These are phyloP conservation scores for Penaeus chinensis DNA, from an alignment of 1,140 invertebrate genomes.

Conservation along the genomic window DNA sequence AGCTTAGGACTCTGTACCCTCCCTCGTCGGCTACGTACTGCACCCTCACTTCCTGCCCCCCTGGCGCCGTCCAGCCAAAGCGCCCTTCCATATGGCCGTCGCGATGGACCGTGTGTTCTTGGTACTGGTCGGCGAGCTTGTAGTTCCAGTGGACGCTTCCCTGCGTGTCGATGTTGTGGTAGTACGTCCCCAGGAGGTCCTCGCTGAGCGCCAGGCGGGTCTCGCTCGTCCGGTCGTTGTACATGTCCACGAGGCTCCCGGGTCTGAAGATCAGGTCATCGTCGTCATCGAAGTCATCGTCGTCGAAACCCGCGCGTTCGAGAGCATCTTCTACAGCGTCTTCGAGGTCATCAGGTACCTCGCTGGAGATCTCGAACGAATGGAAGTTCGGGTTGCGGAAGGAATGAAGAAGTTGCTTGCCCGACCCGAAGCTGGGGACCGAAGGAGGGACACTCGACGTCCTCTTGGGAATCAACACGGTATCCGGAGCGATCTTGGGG, in stretches of 20 bases:
- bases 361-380: constrained; percentile 9
- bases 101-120: constrained; percentile 43
- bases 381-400: constrained; percentile 35
- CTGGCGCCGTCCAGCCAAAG: constrained; percentile 58
- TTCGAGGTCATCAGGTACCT: not conserved
- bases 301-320: not conserved
- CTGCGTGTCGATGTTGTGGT: constrained; percentile 55
- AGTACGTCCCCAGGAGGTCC: constrained; percentile 16
- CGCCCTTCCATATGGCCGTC: constrained; percentile 57
- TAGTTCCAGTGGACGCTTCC: constrained; percentile 60
- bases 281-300: constrained; percentile 23
- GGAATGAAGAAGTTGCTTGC: not conserved
- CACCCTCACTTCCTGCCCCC: constrained; percentile 44
- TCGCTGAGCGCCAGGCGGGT: constrained; percentile 50
- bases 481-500: not conserved
- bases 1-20: constrained; percentile 45
- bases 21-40: constrained; percentile 60
- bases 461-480: constrained; percentile 28
- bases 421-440: not conserved
- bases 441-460: not conserved
- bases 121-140: constrained; percentile 52
- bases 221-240: constrained; percentile 35
- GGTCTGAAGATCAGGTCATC: not conserved
- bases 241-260: constrained; percentile 27
- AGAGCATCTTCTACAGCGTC: too few relatives aligned